Conservation (phyloP, 2,888 invertebrate species). For the Hesperia comma region DNA sequence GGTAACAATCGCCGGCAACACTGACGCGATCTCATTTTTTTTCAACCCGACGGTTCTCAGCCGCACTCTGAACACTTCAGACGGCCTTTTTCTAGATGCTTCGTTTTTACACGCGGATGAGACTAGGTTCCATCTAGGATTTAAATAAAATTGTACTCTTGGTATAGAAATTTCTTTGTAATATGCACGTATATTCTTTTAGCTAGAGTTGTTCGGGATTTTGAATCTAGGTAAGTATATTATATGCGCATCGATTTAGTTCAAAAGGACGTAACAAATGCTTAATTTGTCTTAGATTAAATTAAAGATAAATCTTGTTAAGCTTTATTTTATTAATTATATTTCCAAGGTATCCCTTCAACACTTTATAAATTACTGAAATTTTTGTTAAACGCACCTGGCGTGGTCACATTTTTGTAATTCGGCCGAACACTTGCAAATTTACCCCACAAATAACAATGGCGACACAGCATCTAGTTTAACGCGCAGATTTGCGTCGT, state of each 20-base stretch:
- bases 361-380: too few relatives aligned
- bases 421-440: too few relatives aligned
- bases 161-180: conserved; percentile 1
- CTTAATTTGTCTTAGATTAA: neutral
- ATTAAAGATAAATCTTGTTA: too few relatives aligned
- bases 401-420: too few relatives aligned
- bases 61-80: conserved; percentile 26
- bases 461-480: neutral
- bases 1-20: conserved; percentile 41
- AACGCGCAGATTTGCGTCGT: neutral
- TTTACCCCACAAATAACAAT: neutral
- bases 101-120: conserved; percentile 22
- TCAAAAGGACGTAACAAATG: too few relatives aligned
- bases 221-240: too few relatives aligned
- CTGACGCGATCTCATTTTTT: conserved; percentile 41
- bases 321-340: too few relatives aligned
- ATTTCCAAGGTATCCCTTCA: too few relatives aligned
- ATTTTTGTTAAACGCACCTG: too few relatives aligned
- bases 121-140: conserved; percentile 6
- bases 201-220: too few relatives aligned
- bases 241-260: too few relatives aligned
- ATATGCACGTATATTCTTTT: neutral
- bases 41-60: conserved; percentile 33
- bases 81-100: conserved; percentile 14
- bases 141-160: neutral